Evolutionary conservation across 2,888 invertebrate species (phyloP), one percentile per base, ranked within the genome.

Genomic region (Anticlea derivata): DNA sequence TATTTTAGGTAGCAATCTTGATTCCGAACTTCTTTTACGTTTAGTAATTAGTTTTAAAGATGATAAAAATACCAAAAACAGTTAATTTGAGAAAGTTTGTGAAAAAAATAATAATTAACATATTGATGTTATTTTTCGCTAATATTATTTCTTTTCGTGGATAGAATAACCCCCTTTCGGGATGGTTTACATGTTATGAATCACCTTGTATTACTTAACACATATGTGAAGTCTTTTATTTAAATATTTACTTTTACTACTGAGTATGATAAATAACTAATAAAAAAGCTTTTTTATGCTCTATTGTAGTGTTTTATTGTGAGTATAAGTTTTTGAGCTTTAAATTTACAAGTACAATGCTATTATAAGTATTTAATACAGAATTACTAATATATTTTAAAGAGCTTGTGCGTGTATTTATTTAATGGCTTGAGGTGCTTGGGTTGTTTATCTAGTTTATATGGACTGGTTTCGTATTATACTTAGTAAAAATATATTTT

Each of bases 391-490:
- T 79, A 83, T 86, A 80, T 81, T 72, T 80, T 52, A 67, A 70
- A 69, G 70, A 72, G 79, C 66, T 75, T 78, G 74, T 59, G 64
- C 70, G 54, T 71, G 73, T 72, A 70, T 80, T 80, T 82, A 79
- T 84, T 82, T 81, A 79, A 79, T 76, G 65, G 83, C 80, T 83
- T 83, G 68, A 72, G 89, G 88, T 88, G 88, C 83, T 85, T 86
- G 84, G 87, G 86, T 84, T 81, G 73, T 75, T 68, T 76, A 67
- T 74, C 69, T 83, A 80, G 68, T 72, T 52, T 71, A 41, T 49
- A 40, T n/a, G 46, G 57, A 45, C 61, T 61, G 61, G 57, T 52
- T 63, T 55, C n/a, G n/a, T n/a, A n/a, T n/a, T n/a, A n/a, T n/a
- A n/a, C n/a, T n/a, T n/a, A n/a, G n/a, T n/a, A n/a, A n/a, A n/a